Base-by-base conservation (phyloP, 2,797 vertebrate genomes). In the Glossophaga mutica region DNA sequence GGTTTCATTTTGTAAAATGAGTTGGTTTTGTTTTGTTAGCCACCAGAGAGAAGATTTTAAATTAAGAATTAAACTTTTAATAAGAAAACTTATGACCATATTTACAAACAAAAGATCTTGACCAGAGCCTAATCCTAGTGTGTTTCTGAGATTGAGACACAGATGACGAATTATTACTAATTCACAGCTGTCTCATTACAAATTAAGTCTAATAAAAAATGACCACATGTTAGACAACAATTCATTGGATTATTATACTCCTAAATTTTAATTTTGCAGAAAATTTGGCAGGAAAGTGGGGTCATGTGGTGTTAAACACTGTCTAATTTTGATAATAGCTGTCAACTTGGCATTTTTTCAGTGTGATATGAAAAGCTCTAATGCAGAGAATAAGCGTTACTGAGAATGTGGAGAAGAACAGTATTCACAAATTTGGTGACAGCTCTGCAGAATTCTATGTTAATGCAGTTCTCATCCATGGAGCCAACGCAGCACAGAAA, bases 191-290 rank as follows among this genome's bases (percentile, higher is more conserved):
- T n/a, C 62, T 95, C 9, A 50, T 46, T 48, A 93, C 52, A 34
- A 97, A 96, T 89, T 84, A 78, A 3, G 10, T 59, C 89, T 95
- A 92, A 93, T 95, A 83, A 97, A 96, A 96, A 79, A 73, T 96
- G n/a, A 70, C 86, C 62, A 42, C 6, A 73, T 10, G 29, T 84
- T 87, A 74, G 74, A 89, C 29, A 97, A 1, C 39, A 73, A 94
- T 89, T 93, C 11, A 79, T 50, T 82, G 77, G 18, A 85, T 95
- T 97, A 70, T 94, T 78, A 67, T 59, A 15, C 70, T 71, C 3
- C 22, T 86, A 96, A 87, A 70, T 83, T 93, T 96, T 94, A 96
- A 94, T 96, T 96, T 97, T 87, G 42, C 76, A 84, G 68, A 71
- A 94, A 95, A 95, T 84, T 55, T 94, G 19, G 24, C 39, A 94